Evolutionary conservation across 2,888 invertebrate genomes (phyloP).

Genomic region (Thera britannica): DNA sequence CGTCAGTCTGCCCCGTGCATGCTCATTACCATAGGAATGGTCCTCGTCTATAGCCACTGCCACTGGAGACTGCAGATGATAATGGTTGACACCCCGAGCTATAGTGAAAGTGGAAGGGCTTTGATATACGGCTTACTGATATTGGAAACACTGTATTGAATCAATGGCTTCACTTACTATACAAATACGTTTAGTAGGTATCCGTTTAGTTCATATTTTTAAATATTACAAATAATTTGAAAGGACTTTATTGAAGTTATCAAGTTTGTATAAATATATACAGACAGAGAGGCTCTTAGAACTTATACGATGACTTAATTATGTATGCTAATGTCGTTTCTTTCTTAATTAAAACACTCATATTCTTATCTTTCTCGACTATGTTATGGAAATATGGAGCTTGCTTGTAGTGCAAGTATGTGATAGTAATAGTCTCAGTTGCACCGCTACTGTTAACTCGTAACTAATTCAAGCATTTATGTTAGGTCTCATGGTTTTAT

Average conservation of each 20-base stretch:
- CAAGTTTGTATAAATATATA: neutral
- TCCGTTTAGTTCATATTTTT: neutral
- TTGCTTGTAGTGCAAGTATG: slow-evolving; percentile 36
- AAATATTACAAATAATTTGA: neutral
- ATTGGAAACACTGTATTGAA: slow-evolving; percentile 17
- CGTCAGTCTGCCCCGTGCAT: slow-evolving; percentile 47
- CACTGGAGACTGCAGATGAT: slow-evolving; percentile 47
- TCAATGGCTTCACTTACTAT: slow-evolving; percentile 17
- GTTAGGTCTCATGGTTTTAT: slow-evolving; percentile 41
- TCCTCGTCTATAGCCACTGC: slow-evolving; percentile 60
- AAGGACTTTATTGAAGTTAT: slow-evolving; percentile 2
- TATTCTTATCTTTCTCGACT: slow-evolving; percentile 47
- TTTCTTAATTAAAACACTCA: slow-evolving; percentile 42
- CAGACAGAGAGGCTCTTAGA: neutral
- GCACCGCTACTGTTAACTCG: slow-evolving; percentile 23
- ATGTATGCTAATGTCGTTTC: slow-evolving; percentile 38
- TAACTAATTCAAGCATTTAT: slow-evolving; percentile 34
- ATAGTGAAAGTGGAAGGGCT: slow-evolving; percentile 65
- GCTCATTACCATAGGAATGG: slow-evolving; percentile 78
- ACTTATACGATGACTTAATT: slow-evolving; percentile 27
- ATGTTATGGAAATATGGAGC: slow-evolving; percentile 48
- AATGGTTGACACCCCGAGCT: slow-evolving; percentile 68
- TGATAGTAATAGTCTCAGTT: slow-evolving; percentile 47
- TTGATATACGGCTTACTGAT: slow-evolving; percentile 26
- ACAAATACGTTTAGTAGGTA: neutral